phyloP scores from a whole-genome alignment of 2,797 vertebrate species.

The Hafferia zeledoni region DNA sequence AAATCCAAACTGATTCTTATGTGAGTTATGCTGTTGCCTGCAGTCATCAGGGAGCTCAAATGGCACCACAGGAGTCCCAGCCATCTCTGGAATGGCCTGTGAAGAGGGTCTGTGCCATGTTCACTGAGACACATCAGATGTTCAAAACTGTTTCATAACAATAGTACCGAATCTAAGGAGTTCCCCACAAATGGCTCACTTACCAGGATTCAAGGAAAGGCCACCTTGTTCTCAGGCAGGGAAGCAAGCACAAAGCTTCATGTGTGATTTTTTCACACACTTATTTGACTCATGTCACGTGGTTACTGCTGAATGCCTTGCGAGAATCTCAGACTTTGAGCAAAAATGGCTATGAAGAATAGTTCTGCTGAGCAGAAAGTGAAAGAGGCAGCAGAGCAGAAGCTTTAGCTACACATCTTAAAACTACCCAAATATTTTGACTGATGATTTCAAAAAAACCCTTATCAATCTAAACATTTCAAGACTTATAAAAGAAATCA shows the following conservation, averaged over 20 bases:
- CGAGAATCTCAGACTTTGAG: neutral
- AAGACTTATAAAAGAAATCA: neutral
- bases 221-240: neutral
- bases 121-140: neutral
- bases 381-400: neutral
- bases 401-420: neutral
- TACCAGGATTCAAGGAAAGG: neutral
- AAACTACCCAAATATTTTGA: slow-evolving; percentile 26
- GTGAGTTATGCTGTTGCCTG: neutral
- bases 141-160: neutral
- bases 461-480: neutral
- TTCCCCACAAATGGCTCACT: neutral
- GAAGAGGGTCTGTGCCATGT: neutral
- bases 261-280: neutral
- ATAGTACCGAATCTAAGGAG: neutral
- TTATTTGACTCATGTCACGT: neutral
- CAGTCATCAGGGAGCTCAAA: neutral
- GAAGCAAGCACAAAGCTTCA: neutral
- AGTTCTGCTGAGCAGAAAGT: neutral
- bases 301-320: neutral
- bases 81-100: neutral
- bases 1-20: neutral
- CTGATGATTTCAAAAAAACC: neutral
- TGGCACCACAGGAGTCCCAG: neutral
- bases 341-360: neutral